Percentiles rank a stretch among this genome's conserved stretches.
Conservation (phyloP, 2,888 invertebrate genomes). For the Dolichopus griseipennis region DNA sequence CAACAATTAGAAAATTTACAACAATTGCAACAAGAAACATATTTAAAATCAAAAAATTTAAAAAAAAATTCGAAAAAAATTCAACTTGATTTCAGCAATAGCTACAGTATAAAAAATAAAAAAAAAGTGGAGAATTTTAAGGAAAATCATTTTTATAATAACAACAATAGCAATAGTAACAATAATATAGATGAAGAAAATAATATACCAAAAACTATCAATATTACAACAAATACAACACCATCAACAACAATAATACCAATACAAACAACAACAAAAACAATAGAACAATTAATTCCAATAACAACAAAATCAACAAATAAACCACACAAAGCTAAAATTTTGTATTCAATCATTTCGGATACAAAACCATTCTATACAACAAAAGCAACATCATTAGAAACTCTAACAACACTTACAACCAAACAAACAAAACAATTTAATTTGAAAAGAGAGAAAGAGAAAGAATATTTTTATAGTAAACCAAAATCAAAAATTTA, state of each 20-base stretch:
- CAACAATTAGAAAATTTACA: neutral
- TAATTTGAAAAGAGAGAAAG: neutral
- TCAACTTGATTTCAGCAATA: neutral
- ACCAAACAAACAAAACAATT: neutral
- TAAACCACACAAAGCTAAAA: neutral
- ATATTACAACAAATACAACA: neutral
- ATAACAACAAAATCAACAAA: too few relatives aligned
- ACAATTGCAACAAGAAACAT: neutral
- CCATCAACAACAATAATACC: neutral
- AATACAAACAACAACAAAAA: too few relatives aligned
- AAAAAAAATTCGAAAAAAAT: neutral
- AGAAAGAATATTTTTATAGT: neutral
- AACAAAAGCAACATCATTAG: neutral
- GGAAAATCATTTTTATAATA: neutral
- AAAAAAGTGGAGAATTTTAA: neutral
- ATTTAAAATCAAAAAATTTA: neutral
- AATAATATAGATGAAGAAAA: neutral
- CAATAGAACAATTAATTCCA: too few relatives aligned
- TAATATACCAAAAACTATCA: neutral
- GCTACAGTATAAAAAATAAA: neutral
- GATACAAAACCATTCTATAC: neutral
- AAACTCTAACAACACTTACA: neutral
- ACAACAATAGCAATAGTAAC: neutral
- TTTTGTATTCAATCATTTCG: neutral
- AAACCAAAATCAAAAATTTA: conserved; percentile 34